phyloP scores from a whole-genome alignment of 2,888 invertebrate species.

The Tachina fera region DNA sequence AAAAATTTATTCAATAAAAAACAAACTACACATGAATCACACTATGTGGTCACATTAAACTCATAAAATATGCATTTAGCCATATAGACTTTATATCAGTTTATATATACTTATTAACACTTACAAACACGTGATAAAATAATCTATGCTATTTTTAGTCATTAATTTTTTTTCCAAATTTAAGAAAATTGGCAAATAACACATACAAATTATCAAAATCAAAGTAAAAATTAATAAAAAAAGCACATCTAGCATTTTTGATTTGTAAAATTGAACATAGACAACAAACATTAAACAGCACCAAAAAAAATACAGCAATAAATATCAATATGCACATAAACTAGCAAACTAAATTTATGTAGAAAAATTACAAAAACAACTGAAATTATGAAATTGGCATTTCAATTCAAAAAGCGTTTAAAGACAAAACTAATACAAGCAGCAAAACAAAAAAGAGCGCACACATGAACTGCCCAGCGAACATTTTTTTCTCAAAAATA shows the following conservation, averaged over 20 bases:
- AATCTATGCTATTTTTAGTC: neutral
- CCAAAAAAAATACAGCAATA: slow-evolving; percentile 33
- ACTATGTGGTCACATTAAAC: slow-evolving; percentile 61
- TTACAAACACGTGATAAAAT: slow-evolving; percentile 59
- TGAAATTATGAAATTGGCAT: slow-evolving; percentile 71
- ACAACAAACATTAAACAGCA: slow-evolving; percentile 34
- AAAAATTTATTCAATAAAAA: slow-evolving; percentile 35
- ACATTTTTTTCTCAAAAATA: too few species aligned
- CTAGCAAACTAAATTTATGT: slow-evolving; percentile 24
- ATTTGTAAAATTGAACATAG: slow-evolving; percentile 35
- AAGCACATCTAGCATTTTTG: slow-evolving; percentile 19
- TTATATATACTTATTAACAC: slow-evolving; percentile 47
- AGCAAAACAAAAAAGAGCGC: neutral
- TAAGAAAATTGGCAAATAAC: slow-evolving; percentile 63
- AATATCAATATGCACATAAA: slow-evolving; percentile 62
- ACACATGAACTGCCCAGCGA: neutral
- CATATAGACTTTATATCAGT: slow-evolving; percentile 24
- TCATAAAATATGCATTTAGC: slow-evolving; percentile 3
- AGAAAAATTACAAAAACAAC: slow-evolving; percentile 40
- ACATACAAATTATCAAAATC: slow-evolving; percentile 56
- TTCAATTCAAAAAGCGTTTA: slow-evolving; percentile 65
- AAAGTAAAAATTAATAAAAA: neutral
- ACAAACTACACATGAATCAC: slow-evolving; percentile 61
- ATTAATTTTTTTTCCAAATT: slow-evolving; percentile 50
- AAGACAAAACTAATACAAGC: slow-evolving; percentile 39